Conservation (phyloP, 1,140 invertebrate genomes). For the Drosophila ogumai region DNA sequence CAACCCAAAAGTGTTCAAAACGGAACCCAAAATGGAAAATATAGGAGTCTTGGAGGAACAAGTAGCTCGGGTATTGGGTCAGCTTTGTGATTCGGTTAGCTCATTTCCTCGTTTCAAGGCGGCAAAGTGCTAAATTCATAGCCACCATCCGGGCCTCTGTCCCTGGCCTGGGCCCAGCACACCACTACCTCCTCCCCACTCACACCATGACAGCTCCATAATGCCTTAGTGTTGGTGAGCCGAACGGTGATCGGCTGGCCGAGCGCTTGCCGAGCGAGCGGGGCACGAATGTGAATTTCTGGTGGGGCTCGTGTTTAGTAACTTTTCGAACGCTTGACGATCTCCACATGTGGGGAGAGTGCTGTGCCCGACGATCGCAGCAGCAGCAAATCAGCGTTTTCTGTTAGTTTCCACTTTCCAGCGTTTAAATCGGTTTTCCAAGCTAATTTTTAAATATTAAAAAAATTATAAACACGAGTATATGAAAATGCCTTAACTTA, state of each 20-base stretch:
- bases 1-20: not conserved
- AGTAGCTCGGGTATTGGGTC: constrained; percentile 39
- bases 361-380: constrained; percentile 82
- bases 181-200: not conserved
- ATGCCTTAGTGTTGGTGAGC: constrained; percentile 35
- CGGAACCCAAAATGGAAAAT: constrained; percentile 48
- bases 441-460: not conserved
- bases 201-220: not conserved
- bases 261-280: constrained; percentile 17
- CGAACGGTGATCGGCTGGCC: constrained; percentile 30
- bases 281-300: constrained; percentile 72
- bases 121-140: constrained; percentile 75
- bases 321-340: constrained; percentile 85
- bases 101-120: constrained; percentile 83
- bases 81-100: constrained; percentile 52
- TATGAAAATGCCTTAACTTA: constrained; percentile 1
- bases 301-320: constrained; percentile 81
- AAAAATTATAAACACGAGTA: constrained; percentile 1
- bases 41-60: constrained; percentile 28
- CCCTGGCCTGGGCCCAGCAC: constrained; percentile 19
- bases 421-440: constrained; percentile 16
- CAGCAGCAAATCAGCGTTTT: constrained; percentile 71
- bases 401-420: constrained; percentile 57
- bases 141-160: constrained; percentile 32
- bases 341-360: constrained; percentile 85